A percentile compares a stretch with the other conserved stretches of the same genome.
Evolutionary conservation across 2,113 vertebrate genomes (phyloP).

Genomic region (Chlamydotis undulata): DNA sequence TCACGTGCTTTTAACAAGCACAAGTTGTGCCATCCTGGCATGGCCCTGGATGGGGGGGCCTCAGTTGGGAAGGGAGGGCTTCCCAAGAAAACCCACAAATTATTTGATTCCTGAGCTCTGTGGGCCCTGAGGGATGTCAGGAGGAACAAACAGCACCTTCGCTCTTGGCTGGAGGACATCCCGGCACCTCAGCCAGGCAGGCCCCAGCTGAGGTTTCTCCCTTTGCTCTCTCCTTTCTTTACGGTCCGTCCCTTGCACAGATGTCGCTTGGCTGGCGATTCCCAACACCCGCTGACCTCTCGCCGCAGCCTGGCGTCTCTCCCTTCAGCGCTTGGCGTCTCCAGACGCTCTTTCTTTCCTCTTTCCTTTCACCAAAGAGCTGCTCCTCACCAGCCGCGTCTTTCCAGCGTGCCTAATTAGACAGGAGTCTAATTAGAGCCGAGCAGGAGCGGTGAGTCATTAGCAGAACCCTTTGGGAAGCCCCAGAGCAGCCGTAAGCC

Average conservation of each 20-base stretch:
- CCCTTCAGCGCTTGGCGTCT: not conserved
- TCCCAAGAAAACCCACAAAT: not conserved
- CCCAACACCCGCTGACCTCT: not conserved
- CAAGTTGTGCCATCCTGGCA: not conserved
- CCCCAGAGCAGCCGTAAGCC: not conserved
- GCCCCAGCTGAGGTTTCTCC: not conserved
- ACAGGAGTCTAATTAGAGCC: slow-evolving; percentile 31
- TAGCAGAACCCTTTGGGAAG: slow-evolving; percentile 4
- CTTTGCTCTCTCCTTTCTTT: not conserved
- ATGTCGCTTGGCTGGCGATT: not conserved
- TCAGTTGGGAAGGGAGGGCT: not conserved
- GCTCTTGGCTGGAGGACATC: not conserved
- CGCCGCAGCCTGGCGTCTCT: not conserved
- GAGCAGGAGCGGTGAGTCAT: not conserved
- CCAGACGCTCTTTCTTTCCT: slow-evolving; percentile 11
- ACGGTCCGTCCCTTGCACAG: not conserved
- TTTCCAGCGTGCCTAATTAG: slow-evolving; percentile 31
- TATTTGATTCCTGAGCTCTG: not conserved
- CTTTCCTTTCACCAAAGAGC: not conserved
- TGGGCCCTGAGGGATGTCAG: too few species aligned
- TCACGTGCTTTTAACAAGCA: not conserved
- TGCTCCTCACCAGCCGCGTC: not conserved
- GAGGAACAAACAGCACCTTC: not conserved
- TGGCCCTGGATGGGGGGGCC: too few species aligned
- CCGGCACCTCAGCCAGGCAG: not conserved